Evolutionary conservation across 1,140 invertebrate species (phyloP).

Genomic region (Zaprionus lachaisei): DNA sequence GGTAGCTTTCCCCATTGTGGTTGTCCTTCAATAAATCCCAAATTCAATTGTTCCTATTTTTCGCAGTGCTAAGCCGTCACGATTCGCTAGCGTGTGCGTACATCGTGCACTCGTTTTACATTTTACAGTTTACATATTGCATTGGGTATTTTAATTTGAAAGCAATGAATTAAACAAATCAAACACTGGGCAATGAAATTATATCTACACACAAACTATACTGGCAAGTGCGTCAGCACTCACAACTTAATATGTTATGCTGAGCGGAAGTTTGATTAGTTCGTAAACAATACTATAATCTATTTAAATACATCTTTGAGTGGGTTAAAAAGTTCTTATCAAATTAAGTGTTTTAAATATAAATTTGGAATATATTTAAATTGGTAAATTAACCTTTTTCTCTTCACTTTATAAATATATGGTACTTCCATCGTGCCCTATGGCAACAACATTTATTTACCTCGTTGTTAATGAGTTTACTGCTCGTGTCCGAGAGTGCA

Average conservation of each 20-base stretch:
- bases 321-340: not conserved
- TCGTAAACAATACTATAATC: not conserved
- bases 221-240: not conserved
- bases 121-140: constrained; percentile 1
- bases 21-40: constrained; percentile 35
- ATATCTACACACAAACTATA: not conserved
- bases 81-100: constrained; percentile 36
- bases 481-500: not conserved
- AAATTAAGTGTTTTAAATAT: not conserved
- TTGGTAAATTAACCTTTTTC: not conserved
- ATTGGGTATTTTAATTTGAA: not conserved
- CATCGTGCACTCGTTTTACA: constrained; percentile 3
- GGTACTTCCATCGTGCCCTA: not conserved
- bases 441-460: not conserved
- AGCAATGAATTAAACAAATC: not conserved
- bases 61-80: constrained; percentile 42
- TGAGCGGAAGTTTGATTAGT: not conserved
- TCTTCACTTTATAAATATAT: not conserved
- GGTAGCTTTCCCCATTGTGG: not conserved
- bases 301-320: too few species aligned
- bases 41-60: constrained; percentile 9
- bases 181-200: not conserved
- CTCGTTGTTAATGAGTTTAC: not conserved
- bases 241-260: not conserved
- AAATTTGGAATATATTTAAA: not conserved